Conservation (phyloP, 1,140 invertebrate genomes). For the Araneus ventricosus region DNA sequence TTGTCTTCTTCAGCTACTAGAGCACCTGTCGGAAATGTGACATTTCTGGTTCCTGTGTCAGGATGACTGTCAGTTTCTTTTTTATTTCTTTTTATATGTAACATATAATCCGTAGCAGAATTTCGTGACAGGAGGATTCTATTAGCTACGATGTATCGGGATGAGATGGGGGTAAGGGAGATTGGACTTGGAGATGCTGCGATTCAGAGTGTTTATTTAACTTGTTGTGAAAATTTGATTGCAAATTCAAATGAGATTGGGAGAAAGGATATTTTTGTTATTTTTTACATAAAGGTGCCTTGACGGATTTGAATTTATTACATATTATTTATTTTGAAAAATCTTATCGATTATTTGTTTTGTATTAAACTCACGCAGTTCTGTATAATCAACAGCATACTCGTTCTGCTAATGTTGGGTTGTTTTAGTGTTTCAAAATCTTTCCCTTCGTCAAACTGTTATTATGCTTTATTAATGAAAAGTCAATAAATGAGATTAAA, state of each 20-base stretch:
- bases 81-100: not conserved
- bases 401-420: too few species aligned
- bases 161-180: not conserved
- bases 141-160: not conserved
- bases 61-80: not conserved
- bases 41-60: constrained; percentile 25
- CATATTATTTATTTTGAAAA: too few species aligned
- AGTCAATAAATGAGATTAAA: too few species aligned
- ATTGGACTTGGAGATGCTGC: not conserved
- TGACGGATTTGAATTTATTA: too few species aligned
- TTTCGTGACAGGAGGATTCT: constrained; percentile 22
- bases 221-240: not conserved
- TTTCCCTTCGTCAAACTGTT: too few species aligned
- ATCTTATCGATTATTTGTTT: too few species aligned
- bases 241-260: not conserved
- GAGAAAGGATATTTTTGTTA: too few species aligned
- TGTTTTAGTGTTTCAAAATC: too few species aligned
- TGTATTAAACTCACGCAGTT: too few species aligned
- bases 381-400: too few species aligned
- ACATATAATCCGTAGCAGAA: not conserved
- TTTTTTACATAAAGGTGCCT: too few species aligned
- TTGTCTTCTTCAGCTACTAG: not conserved
- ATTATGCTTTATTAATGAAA: too few species aligned
- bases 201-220: not conserved
- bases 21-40: constrained; percentile 39